These are phyloP conservation scores for Papio anubis DNA, from an alignment of 2,113 vertebrate species.

Conservation along the genomic window DNA sequence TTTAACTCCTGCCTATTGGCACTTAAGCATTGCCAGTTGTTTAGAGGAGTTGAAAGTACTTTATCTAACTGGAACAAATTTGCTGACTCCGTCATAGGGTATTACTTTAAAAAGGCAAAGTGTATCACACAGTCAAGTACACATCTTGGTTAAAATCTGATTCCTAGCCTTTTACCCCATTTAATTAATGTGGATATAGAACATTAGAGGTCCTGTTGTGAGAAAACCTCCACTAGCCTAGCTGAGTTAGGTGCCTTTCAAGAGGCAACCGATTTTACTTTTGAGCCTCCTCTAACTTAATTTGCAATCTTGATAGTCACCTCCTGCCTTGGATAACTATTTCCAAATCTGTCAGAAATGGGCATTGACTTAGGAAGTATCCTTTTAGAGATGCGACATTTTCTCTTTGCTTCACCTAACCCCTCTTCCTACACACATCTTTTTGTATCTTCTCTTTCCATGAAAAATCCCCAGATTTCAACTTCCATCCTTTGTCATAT, in stretches of 20 bases:
- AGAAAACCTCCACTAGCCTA: background rate
- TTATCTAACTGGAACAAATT: background rate
- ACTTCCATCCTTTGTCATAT: background rate
- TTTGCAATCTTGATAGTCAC: background rate
- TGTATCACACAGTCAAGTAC: background rate
- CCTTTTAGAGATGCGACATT: background rate
- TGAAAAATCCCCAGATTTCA: background rate
- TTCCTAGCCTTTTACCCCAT: background rate
- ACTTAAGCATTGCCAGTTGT: background rate
- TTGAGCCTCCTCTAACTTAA: background rate
- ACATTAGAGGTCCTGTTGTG: background rate
- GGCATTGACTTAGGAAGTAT: background rate
- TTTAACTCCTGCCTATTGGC: background rate
- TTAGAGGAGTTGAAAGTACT: background rate
- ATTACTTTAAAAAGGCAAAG: background rate
- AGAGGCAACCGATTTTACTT: background rate
- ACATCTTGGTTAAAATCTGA: background rate
- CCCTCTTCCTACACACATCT: no score
- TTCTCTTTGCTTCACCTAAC: background rate
- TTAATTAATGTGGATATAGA: background rate
- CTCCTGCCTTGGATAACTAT: background rate
- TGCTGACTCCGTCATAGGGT: background rate
- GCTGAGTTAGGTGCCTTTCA: background rate
- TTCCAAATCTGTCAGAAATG: background rate
- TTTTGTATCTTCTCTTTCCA: background rate